Evolutionary conservation across 2,113 vertebrate genomes (phyloP).

Genomic region (Rhinopomastus cyanomelas): DNA sequence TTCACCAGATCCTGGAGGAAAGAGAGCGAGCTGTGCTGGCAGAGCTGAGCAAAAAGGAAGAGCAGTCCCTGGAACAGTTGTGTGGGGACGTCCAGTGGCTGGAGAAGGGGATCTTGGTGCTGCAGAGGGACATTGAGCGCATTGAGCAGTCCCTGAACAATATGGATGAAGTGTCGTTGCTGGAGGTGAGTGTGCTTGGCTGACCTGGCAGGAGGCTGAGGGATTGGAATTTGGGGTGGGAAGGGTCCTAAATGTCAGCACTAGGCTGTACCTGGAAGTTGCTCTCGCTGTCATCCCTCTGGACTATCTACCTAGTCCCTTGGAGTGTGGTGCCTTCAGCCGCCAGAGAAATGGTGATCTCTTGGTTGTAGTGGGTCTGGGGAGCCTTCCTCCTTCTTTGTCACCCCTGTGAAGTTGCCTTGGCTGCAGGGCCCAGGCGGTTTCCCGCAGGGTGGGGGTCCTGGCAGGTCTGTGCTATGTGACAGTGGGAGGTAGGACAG

Average conservation of each 20-base stretch:
- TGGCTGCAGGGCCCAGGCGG: background rate
- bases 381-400: background rate
- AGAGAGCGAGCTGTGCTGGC: slow-evolving; percentile 76
- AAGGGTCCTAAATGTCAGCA: background rate
- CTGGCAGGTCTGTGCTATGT: background rate
- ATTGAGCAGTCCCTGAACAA: slow-evolving; percentile 54
- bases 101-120: slow-evolving; percentile 54
- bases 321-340: background rate
- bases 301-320: background rate
- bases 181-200: slow-evolving; percentile 70
- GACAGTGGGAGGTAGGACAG: background rate
- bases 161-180: slow-evolving; percentile 16
- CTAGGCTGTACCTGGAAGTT: background rate
- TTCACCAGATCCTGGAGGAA: slow-evolving; percentile 80
- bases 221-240: background rate
- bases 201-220: background rate
- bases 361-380: background rate
- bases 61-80: slow-evolving; percentile 66
- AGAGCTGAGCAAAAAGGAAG: slow-evolving; percentile 72
- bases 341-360: background rate
- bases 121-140: slow-evolving; percentile 64
- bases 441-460: background rate
- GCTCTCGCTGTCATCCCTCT: background rate
- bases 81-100: slow-evolving; percentile 59
- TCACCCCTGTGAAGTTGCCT: background rate